Base-by-base conservation (phyloP, 2,888 invertebrate species). In the Cartodere bifasciata region DNA sequence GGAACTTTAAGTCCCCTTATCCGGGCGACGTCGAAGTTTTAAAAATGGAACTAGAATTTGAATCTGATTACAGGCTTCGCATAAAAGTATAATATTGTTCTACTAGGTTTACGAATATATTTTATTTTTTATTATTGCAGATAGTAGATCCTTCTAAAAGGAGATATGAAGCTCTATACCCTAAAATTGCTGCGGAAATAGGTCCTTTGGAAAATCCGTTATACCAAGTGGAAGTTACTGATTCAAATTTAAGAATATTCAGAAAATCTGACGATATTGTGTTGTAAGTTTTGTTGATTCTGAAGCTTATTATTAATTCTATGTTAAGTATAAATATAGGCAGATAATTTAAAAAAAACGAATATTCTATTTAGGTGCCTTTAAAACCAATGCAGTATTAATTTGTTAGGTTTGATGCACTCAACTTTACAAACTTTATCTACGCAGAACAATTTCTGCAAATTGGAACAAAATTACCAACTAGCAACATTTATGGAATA, bases 391-490 rank as follows among this genome's bases (percentile, higher is more conserved):
- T n/a, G 11, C 29, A 13, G 24, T 15, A 16, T 24, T 26, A 20
- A 23, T 31, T 32, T 36, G 53, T 4, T 56, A 82, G 81, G 42
- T 75, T 85, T 48, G 72, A 83, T 55, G 67, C 75, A 1, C 68
- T 72, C 47, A 65, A 67, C 39, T 60, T 75, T 13, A 74, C 76
- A 25, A 79, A 75, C 1, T 64, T 85, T 35, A 74, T 81, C 24
- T 75, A 75, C 36, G 71, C 84, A 1, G 72, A 85, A 52, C 83
- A 83, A 49, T 76, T 83, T 49, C 47, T 81, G 0, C 84, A 86
- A 59, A 53, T 85, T 4, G 71, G 70, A 26, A 62, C 68, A 3
- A 47, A 58, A 23, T 50, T 85, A 11, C 72, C 79, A 0, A 70
- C 79, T 0, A 55, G 64, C 32, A 59, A 61, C 40, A 59, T 86